phyloP scores from a whole-genome alignment of 1,140 invertebrate genomes.

The Prorops nasuta region DNA sequence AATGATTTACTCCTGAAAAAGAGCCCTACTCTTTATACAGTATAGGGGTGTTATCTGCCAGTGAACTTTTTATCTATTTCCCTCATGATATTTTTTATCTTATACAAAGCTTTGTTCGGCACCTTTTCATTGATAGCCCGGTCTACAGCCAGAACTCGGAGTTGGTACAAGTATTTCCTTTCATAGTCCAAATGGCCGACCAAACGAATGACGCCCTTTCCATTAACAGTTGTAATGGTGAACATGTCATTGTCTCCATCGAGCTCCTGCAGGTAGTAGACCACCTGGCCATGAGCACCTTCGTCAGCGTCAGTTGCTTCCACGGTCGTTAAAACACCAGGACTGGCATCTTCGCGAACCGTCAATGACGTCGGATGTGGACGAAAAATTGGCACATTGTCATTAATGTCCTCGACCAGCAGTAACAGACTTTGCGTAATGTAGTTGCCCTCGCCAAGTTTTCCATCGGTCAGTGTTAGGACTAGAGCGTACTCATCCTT shows the following conservation, averaged over 20 bases:
- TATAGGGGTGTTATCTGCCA: no score
- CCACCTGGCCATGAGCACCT: constrained; percentile 84
- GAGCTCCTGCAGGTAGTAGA: constrained; percentile 74
- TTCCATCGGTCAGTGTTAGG: constrained; percentile 85
- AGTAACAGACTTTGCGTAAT: constrained; percentile 87
- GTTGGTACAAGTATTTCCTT: constrained; percentile 81
- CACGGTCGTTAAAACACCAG: constrained; percentile 73
- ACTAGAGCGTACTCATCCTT: constrained; percentile 86
- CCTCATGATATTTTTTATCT: no score
- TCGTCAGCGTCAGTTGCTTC: constrained; percentile 88
- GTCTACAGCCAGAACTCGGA: constrained; percentile 81
- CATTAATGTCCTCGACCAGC: constrained; percentile 89
- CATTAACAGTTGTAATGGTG: constrained; percentile 78
- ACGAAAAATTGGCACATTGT: constrained; percentile 85
- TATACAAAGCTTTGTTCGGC: no score
- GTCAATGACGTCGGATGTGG: constrained; percentile 80
- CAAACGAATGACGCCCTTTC: constrained; percentile 82
- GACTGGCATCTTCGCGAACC: constrained; percentile 74
- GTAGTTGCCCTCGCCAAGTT: constrained; percentile 82
- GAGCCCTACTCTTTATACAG: no score
- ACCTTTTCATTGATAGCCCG: constrained; percentile 74
- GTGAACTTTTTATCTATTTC: no score
- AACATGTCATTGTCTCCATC: constrained; percentile 79
- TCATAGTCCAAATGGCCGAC: constrained; percentile 83
- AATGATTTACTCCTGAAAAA: no score